Evolutionary conservation across 2,888 invertebrate genomes (phyloP).

Genomic region (Neoascia interrupta): DNA sequence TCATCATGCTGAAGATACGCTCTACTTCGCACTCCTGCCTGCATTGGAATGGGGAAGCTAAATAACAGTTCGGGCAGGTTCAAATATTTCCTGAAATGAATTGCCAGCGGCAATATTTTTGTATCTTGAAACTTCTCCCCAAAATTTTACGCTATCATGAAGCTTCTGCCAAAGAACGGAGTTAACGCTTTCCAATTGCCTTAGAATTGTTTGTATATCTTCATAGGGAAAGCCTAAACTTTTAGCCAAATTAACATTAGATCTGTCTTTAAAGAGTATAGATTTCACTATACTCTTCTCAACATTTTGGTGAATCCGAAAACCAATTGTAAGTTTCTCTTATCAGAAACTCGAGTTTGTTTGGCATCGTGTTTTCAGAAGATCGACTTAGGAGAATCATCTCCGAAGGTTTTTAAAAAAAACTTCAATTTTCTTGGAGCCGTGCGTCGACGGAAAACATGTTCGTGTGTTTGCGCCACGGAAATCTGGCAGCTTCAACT

Average conservation of each 20-base stretch:
- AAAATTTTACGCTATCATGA: not conserved
- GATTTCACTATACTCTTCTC: not conserved
- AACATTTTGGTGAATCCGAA: not conserved
- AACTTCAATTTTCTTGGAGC: not conserved
- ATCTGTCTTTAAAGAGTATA: not conserved
- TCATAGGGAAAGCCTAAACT: not conserved
- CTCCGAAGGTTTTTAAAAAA: constrained; percentile 28
- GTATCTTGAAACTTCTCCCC: not conserved
- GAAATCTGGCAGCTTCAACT: constrained; percentile 13
- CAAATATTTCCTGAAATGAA: not conserved
- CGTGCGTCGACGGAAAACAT: not conserved
- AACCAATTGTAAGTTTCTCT: not conserved
- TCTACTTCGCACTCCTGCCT: too few relatives aligned
- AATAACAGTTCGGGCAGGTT: not conserved
- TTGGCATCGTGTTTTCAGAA: too few relatives aligned
- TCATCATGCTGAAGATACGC: not conserved
- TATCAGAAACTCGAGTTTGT: too few relatives aligned
- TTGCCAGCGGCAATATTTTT: not conserved
- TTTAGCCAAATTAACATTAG: not conserved
- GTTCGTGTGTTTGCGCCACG: not conserved
- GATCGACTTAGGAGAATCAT: too few relatives aligned
- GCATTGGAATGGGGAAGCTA: not conserved
- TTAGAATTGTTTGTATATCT: not conserved
- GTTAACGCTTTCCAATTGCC: not conserved
- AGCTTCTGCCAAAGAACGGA: not conserved